phyloP scores from a whole-genome alignment of 2,113 vertebrate genomes.

The Gobiocypris rarus region DNA sequence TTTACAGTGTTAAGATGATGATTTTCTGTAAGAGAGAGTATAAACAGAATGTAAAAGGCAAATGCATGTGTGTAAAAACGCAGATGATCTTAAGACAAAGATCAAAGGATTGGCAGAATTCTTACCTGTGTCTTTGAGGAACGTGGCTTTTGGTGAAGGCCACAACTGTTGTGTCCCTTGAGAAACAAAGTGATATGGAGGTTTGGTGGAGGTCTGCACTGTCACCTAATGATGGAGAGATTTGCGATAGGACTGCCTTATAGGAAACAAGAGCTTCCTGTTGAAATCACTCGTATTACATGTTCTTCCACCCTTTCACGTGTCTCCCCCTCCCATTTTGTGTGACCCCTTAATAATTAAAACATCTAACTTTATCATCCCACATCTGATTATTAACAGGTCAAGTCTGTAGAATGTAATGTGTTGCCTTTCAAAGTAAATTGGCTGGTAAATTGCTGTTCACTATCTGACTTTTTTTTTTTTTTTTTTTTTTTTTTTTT shows the following conservation, averaged over 20 bases:
- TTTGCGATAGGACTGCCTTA: neutral
- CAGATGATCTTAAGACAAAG: neutral
- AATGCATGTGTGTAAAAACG: neutral
- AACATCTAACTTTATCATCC: neutral
- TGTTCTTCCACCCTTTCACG: neutral
- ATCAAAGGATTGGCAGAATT: neutral
- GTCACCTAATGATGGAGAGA: conserved; percentile 27
- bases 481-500: too few species aligned
- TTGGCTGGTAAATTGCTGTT: neutral
- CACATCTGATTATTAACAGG: neutral
- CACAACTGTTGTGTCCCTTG: neutral
- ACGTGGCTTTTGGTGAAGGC: neutral
- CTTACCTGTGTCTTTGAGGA: neutral
- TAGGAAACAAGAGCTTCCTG: conserved; percentile 33
- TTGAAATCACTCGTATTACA: neutral
- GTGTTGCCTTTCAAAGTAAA: too few species aligned
- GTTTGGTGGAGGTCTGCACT: neutral
- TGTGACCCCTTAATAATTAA: neutral
- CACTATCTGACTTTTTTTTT: too few species aligned
- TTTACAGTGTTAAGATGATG: neutral
- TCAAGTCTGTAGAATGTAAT: too few species aligned
- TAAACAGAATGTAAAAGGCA: neutral
- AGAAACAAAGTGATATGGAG: neutral
- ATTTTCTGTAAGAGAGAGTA: neutral
- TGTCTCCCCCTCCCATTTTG: neutral